These are phyloP conservation scores for Prionace glauca DNA, from an alignment of 2,797 vertebrate species.

Conservation along the genomic window DNA sequence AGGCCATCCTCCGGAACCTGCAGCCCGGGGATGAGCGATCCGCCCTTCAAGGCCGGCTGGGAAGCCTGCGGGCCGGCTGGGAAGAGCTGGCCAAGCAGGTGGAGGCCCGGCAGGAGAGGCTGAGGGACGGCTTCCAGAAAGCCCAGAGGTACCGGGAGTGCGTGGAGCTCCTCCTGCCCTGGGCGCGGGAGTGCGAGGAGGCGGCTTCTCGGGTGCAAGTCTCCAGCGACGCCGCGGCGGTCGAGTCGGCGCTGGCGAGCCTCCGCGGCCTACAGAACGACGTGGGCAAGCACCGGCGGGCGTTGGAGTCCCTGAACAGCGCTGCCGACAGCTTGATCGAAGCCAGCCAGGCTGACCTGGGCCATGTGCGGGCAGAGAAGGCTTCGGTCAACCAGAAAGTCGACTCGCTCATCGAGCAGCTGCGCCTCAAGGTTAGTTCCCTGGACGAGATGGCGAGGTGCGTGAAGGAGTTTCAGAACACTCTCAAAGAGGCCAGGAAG, in stretches of 20 bases:
- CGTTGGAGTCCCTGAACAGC: constrained; percentile 74
- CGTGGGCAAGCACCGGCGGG: constrained; percentile 78
- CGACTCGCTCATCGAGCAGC: constrained; percentile 65
- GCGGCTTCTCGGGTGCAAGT: constrained; percentile 62
- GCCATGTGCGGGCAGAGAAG: constrained; percentile 69
- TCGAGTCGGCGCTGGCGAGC: constrained; percentile 69
- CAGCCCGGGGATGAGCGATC: constrained; percentile 75
- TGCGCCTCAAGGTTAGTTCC: constrained; percentile 74
- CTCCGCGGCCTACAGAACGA: constrained; percentile 83
- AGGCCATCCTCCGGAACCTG: constrained; percentile 77
- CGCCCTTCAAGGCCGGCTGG: constrained; percentile 77
- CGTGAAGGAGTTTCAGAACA: constrained; percentile 82
- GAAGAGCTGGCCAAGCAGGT: constrained; percentile 75
- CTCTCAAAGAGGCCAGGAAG: constrained; percentile 67
- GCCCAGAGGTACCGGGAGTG: constrained; percentile 75
- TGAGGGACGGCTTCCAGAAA: constrained; percentile 71
- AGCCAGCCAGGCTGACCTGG: constrained; percentile 71
- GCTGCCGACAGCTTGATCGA: constrained; percentile 74
- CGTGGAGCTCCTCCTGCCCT: constrained; percentile 68
- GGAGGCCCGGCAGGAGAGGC: constrained; percentile 65
- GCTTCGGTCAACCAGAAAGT: constrained; percentile 63
- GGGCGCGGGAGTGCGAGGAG: constrained; percentile 76
- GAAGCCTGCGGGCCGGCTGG: constrained; percentile 72
- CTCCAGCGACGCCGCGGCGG: constrained; percentile 60
- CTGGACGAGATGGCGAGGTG: constrained; percentile 77